Percentiles rank a stretch among this genome's conserved stretches.
These are phyloP conservation scores for Trissolcus japonicus DNA, from an alignment of 2,888 invertebrate species.

Conservation along the genomic window DNA sequence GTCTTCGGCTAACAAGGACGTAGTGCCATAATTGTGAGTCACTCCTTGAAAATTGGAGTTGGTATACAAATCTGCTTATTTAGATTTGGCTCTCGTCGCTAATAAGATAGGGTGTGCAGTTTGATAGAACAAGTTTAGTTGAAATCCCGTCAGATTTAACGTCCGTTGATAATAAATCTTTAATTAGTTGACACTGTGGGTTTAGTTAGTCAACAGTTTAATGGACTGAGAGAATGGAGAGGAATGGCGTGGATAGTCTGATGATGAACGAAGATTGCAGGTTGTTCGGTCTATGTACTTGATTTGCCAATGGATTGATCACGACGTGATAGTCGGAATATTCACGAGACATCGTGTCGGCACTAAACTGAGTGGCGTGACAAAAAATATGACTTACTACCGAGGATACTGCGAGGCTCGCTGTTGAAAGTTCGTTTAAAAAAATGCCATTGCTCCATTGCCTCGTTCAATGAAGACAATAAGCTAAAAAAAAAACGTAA, in stretches of 20 bases:
- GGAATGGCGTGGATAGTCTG: slow-evolving; percentile 21
- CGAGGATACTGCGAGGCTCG: too few relatives aligned
- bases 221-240: slow-evolving; percentile 27
- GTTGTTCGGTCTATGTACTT: slow-evolving; percentile 52
- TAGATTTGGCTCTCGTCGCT: too few relatives aligned
- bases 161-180: slow-evolving; percentile 62
- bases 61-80: too few relatives aligned
- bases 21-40: too few relatives aligned
- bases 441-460: too few relatives aligned
- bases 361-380: too few relatives aligned
- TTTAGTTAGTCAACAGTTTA: slow-evolving; percentile 60
- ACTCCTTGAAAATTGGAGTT: too few relatives aligned
- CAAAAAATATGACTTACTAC: too few relatives aligned
- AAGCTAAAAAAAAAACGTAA: too few relatives aligned
- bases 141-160: slow-evolving; percentile 8
- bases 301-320: slow-evolving; percentile 54
- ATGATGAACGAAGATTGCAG: slow-evolving; percentile 55
- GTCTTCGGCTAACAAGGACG: too few relatives aligned
- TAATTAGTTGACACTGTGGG: slow-evolving; percentile 67
- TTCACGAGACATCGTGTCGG: slow-evolving; percentile 20
- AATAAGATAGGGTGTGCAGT: not conserved
- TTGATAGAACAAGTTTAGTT: slow-evolving; percentile 1
- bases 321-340: slow-evolving; percentile 34
- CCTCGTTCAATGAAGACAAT: too few relatives aligned
- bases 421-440: too few relatives aligned